Evolutionary conservation across 2,888 invertebrate species (phyloP), one percentile per base, ranked within the genome.

Genomic region (Zeuzera pyrina): DNA sequence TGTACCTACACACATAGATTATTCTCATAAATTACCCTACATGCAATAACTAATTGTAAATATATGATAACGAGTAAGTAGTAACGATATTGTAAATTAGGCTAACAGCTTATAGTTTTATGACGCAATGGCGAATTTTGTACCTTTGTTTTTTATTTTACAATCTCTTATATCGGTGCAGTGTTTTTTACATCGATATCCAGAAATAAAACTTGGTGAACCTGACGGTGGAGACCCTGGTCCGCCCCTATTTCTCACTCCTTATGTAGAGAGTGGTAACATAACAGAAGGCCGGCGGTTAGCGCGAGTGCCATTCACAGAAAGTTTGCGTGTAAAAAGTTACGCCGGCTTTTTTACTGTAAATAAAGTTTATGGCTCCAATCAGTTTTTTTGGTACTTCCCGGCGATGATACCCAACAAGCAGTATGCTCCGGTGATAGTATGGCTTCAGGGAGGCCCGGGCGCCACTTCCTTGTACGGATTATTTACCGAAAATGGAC

Each of bases 341-440:
- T 92, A 90, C 55, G 85, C 92, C n/a, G 92, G 93, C 6, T 95
- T 89, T 59, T 83, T 96, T 33, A 96, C 95, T 0, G 95, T 96
- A 1, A 89, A 95, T 60, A 87, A 90, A 48, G 67, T 83, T 1
- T 89, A 84, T 52, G 87, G 91, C 46, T 93, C 94, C 0, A 94
- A 95, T 57, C 85, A 93, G 70, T 96, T 95, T 74, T 94, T 96
- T 69, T 96, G 95, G 95, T 95, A 92, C 58, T 95, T 95, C 60
- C 94, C 94, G 0, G 89, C 94, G 0, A 86, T 88, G 85, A 43
- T 65, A 2, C 69, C 77, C 1, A 61, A 72, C 21, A 70, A 67
- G 2, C 73, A 77, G 35, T 69, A 79, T 24, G 90, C 90, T 1
- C 93, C 92, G 0, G 89, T 95, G 1, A 68, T 94, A 0, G 69